phyloP scores from a whole-genome alignment of 2,113 vertebrate genomes.

The Pedionomus torquatus region DNA sequence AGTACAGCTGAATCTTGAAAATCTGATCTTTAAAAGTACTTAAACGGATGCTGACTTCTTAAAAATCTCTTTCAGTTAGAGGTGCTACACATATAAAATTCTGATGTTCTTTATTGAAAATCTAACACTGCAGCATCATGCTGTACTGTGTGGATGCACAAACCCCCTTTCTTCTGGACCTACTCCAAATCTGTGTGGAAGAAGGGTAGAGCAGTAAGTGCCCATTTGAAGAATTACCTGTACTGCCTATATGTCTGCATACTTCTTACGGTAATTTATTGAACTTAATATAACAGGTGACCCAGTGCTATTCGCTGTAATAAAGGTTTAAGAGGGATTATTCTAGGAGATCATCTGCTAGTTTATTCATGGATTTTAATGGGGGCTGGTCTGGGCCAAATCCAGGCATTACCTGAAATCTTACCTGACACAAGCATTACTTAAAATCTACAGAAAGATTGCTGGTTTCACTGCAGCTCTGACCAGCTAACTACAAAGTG shows the following conservation, averaged over 20 bases:
- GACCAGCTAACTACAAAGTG: neutral
- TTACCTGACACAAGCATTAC: neutral
- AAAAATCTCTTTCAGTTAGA: neutral
- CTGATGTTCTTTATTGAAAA: neutral
- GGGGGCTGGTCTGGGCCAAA: neutral
- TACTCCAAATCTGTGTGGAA: neutral
- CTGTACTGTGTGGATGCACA: neutral
- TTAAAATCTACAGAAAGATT: neutral
- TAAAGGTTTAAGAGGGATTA: constrained; percentile 55
- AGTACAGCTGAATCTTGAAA: neutral
- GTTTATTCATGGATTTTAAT: constrained; percentile 33
- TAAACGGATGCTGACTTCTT: neutral
- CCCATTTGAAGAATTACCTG: constrained; percentile 17
- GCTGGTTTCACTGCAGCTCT: neutral
- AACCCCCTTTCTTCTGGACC: neutral
- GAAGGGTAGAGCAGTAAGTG: neutral
- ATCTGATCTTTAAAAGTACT: neutral
- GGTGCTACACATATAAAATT: neutral
- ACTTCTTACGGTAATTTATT: constrained; percentile 35
- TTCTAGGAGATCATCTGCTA: constrained; percentile 12
- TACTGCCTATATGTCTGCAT: neutral
- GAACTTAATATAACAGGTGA: constrained; percentile 33
- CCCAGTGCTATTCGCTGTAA: constrained; percentile 22
- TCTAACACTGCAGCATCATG: neutral
- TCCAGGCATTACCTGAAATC: neutral